Evolutionary conservation across 2,113 vertebrate genomes (phyloP).

Genomic region (Gnathonemus echidnorhynchus): DNA sequence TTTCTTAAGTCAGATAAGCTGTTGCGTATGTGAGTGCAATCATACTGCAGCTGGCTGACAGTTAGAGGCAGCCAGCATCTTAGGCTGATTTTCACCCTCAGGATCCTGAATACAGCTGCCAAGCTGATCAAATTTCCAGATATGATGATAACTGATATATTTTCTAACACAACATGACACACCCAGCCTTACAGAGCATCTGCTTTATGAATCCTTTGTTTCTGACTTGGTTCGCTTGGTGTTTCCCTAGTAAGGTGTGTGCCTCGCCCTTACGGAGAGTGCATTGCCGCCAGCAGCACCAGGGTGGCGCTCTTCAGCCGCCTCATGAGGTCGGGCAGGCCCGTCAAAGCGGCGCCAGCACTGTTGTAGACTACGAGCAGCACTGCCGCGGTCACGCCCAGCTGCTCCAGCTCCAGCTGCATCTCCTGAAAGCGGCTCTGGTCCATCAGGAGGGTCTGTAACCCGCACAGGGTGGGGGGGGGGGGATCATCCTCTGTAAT

Average conservation of each 20-base stretch:
- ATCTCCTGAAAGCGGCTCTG: constrained; percentile 84
- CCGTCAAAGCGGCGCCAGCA: constrained; percentile 63
- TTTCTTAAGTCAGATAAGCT: neutral
- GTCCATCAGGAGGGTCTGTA: constrained; percentile 86
- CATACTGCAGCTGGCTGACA: neutral
- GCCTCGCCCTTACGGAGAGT: constrained; percentile 68
- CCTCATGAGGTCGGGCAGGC: constrained; percentile 71
- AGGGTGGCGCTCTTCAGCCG: constrained; percentile 72
- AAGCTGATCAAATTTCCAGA: neutral
- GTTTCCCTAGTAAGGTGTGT: neutral
- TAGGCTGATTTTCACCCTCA: neutral
- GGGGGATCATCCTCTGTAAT: neutral
- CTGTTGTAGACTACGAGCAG: constrained; percentile 80
- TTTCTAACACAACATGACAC: neutral
- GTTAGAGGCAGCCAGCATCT: neutral
- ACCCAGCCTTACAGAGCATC: neutral
- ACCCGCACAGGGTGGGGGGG: neutral
- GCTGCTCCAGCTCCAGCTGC: constrained; percentile 68
- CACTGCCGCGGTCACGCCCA: constrained; percentile 69
- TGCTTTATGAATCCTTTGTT: neutral
- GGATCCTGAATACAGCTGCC: neutral
- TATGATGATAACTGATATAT: neutral
- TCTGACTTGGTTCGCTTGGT: neutral
- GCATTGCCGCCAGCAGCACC: constrained; percentile 72
- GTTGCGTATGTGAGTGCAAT: neutral